A percentile compares a stretch with the other conserved stretches of the same genome.
These are phyloP conservation scores for Lacerta bilineata DNA, from an alignment of 2,797 vertebrate genomes.

Conservation along the genomic window DNA sequence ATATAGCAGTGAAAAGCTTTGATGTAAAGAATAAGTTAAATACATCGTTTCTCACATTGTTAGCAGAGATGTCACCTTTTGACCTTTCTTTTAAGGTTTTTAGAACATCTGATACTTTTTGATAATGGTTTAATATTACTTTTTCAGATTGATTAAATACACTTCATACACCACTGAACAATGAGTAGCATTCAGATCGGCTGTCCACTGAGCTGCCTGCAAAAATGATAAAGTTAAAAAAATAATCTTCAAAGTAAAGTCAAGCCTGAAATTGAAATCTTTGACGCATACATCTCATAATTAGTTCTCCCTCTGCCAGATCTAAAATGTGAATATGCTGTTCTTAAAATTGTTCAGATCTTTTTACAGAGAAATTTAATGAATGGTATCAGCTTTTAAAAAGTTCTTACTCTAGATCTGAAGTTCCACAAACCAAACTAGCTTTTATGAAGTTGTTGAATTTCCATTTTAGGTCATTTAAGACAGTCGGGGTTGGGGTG, in stretches of 20 bases:
- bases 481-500: neutral
- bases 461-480: constrained; percentile 36
- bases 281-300: constrained; percentile 86
- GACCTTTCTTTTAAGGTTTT: constrained; percentile 79
- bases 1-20: constrained; percentile 53
- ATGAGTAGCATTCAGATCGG: constrained; percentile 80
- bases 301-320: constrained; percentile 83
- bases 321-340: constrained; percentile 77
- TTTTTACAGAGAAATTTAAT: constrained; percentile 66
- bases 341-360: constrained; percentile 75
- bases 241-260: constrained; percentile 87
- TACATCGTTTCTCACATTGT: constrained; percentile 77
- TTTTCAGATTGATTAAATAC: constrained; percentile 83
- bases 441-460: constrained; percentile 46
- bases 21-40: constrained; percentile 77
- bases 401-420: constrained; percentile 46
- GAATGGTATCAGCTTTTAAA: constrained; percentile 62
- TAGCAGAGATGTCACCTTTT: constrained; percentile 76
- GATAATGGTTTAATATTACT: constrained; percentile 82
- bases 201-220: constrained; percentile 81
- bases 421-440: neutral
- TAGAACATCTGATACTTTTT: constrained; percentile 78
- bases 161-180: constrained; percentile 84
- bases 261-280: constrained; percentile 90
- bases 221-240: constrained; percentile 85